Conservation (phyloP, 2,797 vertebrate species). For the Brotula barbata region DNA sequence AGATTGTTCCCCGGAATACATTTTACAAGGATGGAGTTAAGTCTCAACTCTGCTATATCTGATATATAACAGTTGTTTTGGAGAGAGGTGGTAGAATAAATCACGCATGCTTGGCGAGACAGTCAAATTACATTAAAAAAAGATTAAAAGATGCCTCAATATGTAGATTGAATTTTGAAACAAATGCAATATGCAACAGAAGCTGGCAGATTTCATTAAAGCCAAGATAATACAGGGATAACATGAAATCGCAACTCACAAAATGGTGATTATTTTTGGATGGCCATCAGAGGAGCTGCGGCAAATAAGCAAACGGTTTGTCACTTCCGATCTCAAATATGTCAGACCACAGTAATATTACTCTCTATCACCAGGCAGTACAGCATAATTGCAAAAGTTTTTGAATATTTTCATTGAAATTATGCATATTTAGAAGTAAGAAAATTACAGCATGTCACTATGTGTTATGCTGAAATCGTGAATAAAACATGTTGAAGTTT, state of each 20-base stretch:
- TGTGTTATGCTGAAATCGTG: constrained; percentile 48
- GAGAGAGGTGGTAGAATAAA: constrained; percentile 23
- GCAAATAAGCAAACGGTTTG: constrained; percentile 3
- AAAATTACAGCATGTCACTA: constrained; percentile 30
- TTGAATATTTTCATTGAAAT: constrained; percentile 1
- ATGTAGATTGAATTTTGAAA: constrained; percentile 13
- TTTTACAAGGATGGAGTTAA: constrained; percentile 11
- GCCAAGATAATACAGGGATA: constrained; percentile 3
- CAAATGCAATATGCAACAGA: constrained; percentile 20
- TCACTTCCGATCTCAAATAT: constrained; percentile 1
- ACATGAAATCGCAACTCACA: constrained; percentile 8
- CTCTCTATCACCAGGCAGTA: background rate
- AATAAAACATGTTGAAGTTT: constrained; percentile 50
- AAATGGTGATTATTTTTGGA: constrained; percentile 6
- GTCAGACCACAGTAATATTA: background rate
- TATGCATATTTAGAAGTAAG: background rate
- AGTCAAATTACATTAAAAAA: constrained; percentile 29
- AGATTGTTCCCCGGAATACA: constrained; percentile 7
- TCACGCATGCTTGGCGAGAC: constrained; percentile 25
- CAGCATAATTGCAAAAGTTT: too few relatives aligned
- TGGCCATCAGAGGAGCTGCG: background rate
- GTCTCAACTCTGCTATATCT: constrained; percentile 17
- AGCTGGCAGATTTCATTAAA: constrained; percentile 7
- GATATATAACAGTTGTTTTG: constrained; percentile 27
- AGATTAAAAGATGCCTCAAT: constrained; percentile 17